phyloP scores from a whole-genome alignment of 2,888 invertebrate species.

The Drosophila lacicola region DNA sequence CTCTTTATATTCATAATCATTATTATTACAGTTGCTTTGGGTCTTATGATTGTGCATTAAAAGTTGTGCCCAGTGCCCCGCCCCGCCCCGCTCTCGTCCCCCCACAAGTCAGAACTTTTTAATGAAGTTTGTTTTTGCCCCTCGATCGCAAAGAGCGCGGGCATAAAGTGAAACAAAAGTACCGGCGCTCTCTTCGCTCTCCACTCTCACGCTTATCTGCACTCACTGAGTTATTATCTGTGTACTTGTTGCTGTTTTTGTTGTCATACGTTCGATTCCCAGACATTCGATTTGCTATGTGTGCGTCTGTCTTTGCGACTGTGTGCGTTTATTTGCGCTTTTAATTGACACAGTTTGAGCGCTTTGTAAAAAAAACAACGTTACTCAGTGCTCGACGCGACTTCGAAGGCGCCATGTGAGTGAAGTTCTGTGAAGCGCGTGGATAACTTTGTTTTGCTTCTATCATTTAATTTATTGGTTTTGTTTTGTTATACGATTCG shows the following conservation, averaged over 20 bases:
- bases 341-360: conserved; percentile 67
- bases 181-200: conserved; percentile 7
- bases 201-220: conserved; percentile 27
- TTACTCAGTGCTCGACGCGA: conserved; percentile 65
- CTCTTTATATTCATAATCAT: conserved; percentile 51
- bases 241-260: conserved; percentile 22
- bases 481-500: conserved; percentile 33
- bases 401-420: conserved; percentile 67
- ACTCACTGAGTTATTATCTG: conserved; percentile 34
- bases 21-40: conserved; percentile 36
- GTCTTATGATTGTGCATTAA: conserved; percentile 46
- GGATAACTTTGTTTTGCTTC: conserved; percentile 7
- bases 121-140: conserved; percentile 36
- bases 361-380: conserved; percentile 34
- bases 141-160: conserved; percentile 31
- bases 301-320: conserved; percentile 13
- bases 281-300: conserved; percentile 47
- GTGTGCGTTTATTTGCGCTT: conserved; percentile 48
- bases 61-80: conserved; percentile 29
- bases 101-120: conserved; percentile 44
- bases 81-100: background rate
- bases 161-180: background rate
- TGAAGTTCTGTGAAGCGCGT: conserved; percentile 32
- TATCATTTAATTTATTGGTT: conserved; percentile 6
- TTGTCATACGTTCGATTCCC: conserved; percentile 36